Conservation (phyloP, 2,888 invertebrate species). For the Yponomeuta malinellus region DNA sequence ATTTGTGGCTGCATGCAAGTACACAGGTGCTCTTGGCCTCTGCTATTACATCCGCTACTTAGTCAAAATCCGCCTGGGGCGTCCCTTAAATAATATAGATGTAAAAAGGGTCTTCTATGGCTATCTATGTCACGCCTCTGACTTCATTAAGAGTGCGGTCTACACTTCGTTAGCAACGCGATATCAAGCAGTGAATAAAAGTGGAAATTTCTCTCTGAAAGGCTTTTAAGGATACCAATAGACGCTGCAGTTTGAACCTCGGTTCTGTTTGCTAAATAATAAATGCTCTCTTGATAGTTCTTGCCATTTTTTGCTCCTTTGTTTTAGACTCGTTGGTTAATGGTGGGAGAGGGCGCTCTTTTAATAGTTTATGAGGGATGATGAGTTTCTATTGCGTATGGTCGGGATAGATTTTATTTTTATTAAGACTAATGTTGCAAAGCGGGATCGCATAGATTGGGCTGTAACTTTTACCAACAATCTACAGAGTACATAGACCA, state of each 20-base stretch:
- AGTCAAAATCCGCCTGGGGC: no score
- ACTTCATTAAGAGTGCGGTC: conserved; percentile 27
- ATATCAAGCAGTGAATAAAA: conserved; percentile 21
- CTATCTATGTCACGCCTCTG: conserved; percentile 16
- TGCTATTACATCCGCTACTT: no score
- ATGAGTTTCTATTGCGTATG: neutral
- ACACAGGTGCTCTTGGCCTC: no score
- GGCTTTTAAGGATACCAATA: conserved; percentile 9
- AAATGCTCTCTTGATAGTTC: conserved; percentile 7
- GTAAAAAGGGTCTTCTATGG: neutral
- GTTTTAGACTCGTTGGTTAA: neutral
- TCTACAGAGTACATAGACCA: no score
- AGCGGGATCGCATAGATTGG: no score
- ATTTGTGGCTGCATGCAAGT: no score
- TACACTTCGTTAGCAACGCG: conserved; percentile 25
- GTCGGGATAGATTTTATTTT: neutral
- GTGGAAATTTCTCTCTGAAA: conserved; percentile 16
- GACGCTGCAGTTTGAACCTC: conserved; percentile 13
- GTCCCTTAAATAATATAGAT: neutral
- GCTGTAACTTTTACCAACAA: no score
- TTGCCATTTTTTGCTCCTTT: conserved; percentile 5
- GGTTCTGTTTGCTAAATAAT: conserved; percentile 12
- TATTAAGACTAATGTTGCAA: neutral
- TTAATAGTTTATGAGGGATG: neutral
- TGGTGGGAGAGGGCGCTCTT: neutral